Percentiles rank a stretch among this genome's conserved stretches.
phyloP scores from a whole-genome alignment of 2,888 invertebrate genomes.

The Mesorhabditis belari region DNA sequence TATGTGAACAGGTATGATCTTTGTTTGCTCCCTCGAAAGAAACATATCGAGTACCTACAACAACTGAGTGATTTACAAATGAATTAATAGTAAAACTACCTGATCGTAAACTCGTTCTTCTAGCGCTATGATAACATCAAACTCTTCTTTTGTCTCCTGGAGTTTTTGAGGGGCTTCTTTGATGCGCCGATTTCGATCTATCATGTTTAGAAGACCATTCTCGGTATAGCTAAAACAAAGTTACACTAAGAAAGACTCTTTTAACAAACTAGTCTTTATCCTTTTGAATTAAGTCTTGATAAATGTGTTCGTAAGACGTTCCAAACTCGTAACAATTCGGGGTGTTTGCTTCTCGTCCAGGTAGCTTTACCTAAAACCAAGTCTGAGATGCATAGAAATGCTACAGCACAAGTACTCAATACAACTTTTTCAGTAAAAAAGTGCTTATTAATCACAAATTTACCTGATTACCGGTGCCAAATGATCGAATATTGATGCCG shows the following conservation, averaged over 20 bases:
- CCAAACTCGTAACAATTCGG: constrained; percentile 42
- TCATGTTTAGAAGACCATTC: constrained; percentile 93
- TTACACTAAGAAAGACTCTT: background rate
- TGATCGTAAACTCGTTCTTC: constrained; percentile 98
- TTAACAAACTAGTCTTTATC: constrained; percentile 33
- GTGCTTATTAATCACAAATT: too few relatives aligned
- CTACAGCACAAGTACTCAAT: too few relatives aligned
- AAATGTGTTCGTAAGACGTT: constrained; percentile 38
- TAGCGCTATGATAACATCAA: constrained; percentile 90
- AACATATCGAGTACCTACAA: constrained; percentile 53
- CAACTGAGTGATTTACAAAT: background rate
- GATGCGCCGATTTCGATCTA: constrained; percentile 90
- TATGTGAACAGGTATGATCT: constrained; percentile 79
- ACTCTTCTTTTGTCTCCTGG: constrained; percentile 78
- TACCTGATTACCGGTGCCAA: constrained; percentile 65
- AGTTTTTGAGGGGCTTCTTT: constrained; percentile 89
- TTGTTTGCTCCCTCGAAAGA: constrained; percentile 70
- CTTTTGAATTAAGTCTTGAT: constrained; percentile 33
- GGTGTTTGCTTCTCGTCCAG: constrained; percentile 72
- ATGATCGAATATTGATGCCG: constrained; percentile 73
- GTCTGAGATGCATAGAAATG: too few relatives aligned
- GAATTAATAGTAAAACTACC: constrained; percentile 62
- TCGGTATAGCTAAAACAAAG: constrained; percentile 70
- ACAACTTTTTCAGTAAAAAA: too few relatives aligned
- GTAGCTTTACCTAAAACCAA: too few relatives aligned